Percentiles rank a stretch among this genome's conserved stretches.
Evolutionary conservation across 2,113 vertebrate species (phyloP).

Genomic region (Mandrillus leucophaeus): DNA sequence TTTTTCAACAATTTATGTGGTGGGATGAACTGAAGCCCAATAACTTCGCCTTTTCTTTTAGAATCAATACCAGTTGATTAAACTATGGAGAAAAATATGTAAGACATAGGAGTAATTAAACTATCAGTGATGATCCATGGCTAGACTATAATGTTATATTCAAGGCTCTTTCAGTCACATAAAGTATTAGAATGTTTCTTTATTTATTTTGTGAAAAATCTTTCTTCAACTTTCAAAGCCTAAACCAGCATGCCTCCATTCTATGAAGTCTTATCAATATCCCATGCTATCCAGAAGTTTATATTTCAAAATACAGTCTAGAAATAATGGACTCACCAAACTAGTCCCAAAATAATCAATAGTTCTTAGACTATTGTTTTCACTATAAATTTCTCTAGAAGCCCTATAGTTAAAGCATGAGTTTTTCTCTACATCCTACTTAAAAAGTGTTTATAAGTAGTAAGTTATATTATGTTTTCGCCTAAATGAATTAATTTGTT

Average conservation of each 20-base stretch:
- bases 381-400: neutral
- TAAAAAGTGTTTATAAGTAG: neutral
- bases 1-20: neutral
- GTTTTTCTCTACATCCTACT: neutral
- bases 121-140: neutral
- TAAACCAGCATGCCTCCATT: neutral
- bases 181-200: slow-evolving; percentile 1
- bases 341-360: neutral
- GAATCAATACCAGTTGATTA: neutral
- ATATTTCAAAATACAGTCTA: neutral
- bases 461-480: neutral
- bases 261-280: neutral
- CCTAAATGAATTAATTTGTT: neutral
- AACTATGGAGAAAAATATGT: neutral
- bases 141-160: neutral
- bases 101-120: neutral
- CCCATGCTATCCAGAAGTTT: neutral
- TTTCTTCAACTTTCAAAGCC: neutral
- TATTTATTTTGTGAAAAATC: neutral
- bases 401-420: neutral
- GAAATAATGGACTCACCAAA: slow-evolving; percentile 34
- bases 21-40: neutral
- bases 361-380: neutral
- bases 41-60: neutral
- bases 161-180: neutral